A percentile compares a stretch with the other conserved stretches of the same genome.
phyloP scores from a whole-genome alignment of 2,113 vertebrate genomes.

The Pomatostomus ruficeps region DNA sequence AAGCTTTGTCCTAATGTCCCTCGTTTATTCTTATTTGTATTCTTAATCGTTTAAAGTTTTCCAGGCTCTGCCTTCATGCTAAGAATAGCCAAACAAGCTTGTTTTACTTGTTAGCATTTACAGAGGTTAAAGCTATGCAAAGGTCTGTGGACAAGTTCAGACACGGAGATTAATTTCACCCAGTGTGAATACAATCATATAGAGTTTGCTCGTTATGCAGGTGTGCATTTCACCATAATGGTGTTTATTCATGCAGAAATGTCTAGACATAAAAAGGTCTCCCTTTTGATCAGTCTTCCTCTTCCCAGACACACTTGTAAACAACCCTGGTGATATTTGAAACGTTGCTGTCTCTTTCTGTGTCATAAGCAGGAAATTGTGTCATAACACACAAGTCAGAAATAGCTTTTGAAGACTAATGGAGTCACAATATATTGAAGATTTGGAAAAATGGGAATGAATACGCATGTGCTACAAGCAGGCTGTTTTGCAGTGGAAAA shows the following conservation, averaged over 20 bases:
- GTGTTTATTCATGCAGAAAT: conserved; percentile 29
- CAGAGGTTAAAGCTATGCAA: background rate
- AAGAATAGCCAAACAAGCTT: background rate
- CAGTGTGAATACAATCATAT: background rate
- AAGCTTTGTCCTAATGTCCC: background rate
- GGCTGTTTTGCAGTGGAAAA: background rate
- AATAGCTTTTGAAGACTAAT: background rate
- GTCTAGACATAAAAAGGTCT: conserved; percentile 28
- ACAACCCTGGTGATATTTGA: background rate
- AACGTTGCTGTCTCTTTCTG: background rate
- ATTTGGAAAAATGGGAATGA: background rate
- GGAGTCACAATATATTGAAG: background rate
- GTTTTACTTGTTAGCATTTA: background rate
- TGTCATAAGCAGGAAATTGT: background rate
- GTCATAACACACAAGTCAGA: background rate
- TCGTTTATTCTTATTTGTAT: background rate
- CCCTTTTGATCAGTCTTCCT: conserved; percentile 26
- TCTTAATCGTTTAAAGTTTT: background rate
- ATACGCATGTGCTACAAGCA: background rate
- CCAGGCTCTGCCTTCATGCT: background rate
- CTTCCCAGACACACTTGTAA: background rate
- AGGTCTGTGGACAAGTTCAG: conserved; percentile 14
- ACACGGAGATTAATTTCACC: background rate
- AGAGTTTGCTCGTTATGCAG: background rate
- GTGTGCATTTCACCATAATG: background rate